Percentiles rank a stretch among this genome's conserved stretches.
These are phyloP conservation scores for Acipenser ruthenus DNA, from an alignment of 2,797 vertebrate species.

Conservation along the genomic window DNA sequence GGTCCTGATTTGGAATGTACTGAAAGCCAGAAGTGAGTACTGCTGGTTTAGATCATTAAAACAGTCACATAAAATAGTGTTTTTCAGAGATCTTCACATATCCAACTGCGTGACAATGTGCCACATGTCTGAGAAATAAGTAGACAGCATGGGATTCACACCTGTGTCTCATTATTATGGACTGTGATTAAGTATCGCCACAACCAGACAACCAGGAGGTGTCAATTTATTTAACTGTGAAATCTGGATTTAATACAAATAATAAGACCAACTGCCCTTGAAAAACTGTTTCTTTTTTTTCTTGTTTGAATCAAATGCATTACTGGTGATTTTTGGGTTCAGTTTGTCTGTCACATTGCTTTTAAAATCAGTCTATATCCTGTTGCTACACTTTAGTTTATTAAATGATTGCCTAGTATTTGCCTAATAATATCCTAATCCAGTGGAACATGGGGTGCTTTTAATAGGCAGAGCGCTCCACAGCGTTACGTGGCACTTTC, in stretches of 20 bases:
- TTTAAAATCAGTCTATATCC: constrained; percentile 65
- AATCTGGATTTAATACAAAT: not conserved
- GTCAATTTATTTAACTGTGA: constrained; percentile 2
- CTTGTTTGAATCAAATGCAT: not conserved
- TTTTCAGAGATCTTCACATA: not conserved
- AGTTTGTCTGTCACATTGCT: constrained; percentile 44
- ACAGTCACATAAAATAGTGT: constrained; percentile 1
- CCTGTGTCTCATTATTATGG: constrained; percentile 38
- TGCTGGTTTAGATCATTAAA: not conserved
- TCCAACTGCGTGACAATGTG: constrained; percentile 9
- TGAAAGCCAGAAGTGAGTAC: no score
- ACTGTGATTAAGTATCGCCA: constrained; percentile 31
- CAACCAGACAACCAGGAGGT: constrained; percentile 13
- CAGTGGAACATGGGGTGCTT: no score
- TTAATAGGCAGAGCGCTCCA: no score
- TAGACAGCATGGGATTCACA: constrained; percentile 31
- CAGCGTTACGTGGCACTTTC: no score
- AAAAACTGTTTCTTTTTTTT: not conserved
- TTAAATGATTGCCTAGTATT: constrained; percentile 56
- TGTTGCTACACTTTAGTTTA: constrained; percentile 58
- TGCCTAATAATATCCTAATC: no score
- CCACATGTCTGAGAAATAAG: constrained; percentile 26
- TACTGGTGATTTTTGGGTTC: constrained; percentile 26
- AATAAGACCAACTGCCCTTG: not conserved
- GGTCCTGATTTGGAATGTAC: no score